Base-by-base conservation (phyloP, 1,140 invertebrate genomes). In the Macrobrachium nipponense region DNA sequence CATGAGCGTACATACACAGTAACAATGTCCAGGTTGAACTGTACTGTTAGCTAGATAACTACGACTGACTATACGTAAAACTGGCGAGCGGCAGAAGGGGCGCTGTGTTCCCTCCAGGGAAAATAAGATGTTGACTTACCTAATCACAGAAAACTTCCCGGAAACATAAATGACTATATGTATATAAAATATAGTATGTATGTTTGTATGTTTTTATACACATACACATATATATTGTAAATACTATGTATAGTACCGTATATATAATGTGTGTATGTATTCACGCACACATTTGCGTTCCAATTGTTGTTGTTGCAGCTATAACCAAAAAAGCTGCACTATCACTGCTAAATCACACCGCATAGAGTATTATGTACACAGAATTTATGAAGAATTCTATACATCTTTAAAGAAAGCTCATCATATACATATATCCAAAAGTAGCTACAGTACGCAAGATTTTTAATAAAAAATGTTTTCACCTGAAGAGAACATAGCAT, bases 1-100 rank as follows among this genome's bases (percentile, higher is more conserved):
- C 80, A 86, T 86, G 83, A 86, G 83, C 83, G 59, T 80, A 86
- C 83, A 86, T 86, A 86, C 83, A 86, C 83, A 80, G 83, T 86
- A 86, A 86, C 83, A 86, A 86, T 86, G 83, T 86, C 68, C 68
- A 75, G 64, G 77, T 86, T 86, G 83, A 86, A 79, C 76, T 86
- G 83, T 86, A 86, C 83, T 80, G 83, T 86, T 79, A 80, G 68
- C 77, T 86, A 86, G 78, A 83, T 83, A 79, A 80, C 83, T 86
- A 84, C 82, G 76, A 86, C 83, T 86, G 83, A 86, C 83, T 86
- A 86, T 78, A 86, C 83, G 83, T 86, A 86, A 86, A 51, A 86
- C 76, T 86, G 83, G 83, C 83, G 83, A 86, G 83, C 70, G 83
- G 83, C 77, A 86, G 83, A 86, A 80, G 77, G 64, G 68, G 77